phyloP scores from a whole-genome alignment of 2,113 vertebrate genomes.

The Brachionichthys hirsutus region DNA sequence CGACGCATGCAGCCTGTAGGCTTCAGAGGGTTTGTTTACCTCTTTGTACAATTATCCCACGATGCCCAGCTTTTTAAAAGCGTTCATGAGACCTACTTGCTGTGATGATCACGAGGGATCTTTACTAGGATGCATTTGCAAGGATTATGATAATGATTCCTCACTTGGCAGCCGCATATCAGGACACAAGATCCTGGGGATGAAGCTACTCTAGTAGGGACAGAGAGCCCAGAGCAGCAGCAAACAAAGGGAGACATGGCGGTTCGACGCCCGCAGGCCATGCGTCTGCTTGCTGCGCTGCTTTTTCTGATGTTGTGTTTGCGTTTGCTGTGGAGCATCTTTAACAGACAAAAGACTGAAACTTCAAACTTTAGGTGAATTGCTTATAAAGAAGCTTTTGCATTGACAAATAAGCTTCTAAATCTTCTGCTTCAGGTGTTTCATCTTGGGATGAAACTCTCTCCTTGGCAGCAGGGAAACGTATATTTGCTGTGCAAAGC shows the following conservation, averaged over 20 bases:
- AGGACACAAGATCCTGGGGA: conserved; percentile 35
- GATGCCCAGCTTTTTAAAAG: not conserved
- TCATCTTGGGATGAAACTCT: too few species aligned
- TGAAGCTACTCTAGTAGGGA: conserved; percentile 24
- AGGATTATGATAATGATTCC: conserved; percentile 48
- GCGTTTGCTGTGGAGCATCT: too few species aligned
- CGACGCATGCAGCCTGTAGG: not conserved
- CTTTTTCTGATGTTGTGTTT: not conserved
- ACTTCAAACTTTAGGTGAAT: too few species aligned
- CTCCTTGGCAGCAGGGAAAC: too few species aligned
- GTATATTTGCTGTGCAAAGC: too few species aligned
- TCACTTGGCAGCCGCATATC: conserved; percentile 9
- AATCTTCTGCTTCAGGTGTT: too few species aligned
- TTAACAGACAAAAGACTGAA: too few species aligned
- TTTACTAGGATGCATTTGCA: conserved; percentile 19
- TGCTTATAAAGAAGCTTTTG: too few species aligned
- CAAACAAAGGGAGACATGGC: conserved; percentile 41
- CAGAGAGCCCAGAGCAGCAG: conserved; percentile 30
- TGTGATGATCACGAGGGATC: conserved; percentile 15
- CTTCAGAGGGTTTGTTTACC: conserved; percentile 19
- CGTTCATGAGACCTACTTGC: conserved; percentile 7
- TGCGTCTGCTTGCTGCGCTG: conserved; percentile 10
- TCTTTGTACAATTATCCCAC: conserved; percentile 12
- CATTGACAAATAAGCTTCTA: too few species aligned
- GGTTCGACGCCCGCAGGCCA: conserved; percentile 32